These are phyloP conservation scores for Leptodactylus fuscus DNA, from an alignment of 2,113 vertebrate genomes.

Conservation along the genomic window DNA sequence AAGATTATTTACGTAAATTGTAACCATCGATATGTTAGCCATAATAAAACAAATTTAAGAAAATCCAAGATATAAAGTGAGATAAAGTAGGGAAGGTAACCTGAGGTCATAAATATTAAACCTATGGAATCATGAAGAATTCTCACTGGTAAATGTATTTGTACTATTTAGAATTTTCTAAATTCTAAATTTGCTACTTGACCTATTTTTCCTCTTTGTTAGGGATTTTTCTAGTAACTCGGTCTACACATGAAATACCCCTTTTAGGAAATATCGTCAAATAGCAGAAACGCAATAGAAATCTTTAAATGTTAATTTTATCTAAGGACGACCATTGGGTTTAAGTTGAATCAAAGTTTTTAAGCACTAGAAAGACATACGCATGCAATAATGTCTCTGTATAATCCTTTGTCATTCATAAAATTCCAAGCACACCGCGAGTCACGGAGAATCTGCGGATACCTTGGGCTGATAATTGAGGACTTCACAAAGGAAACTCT, in stretches of 20 bases:
- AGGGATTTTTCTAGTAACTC: not conserved
- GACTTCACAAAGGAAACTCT: not conserved
- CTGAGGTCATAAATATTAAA: too few species aligned
- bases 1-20: too few species aligned
- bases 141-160: too few species aligned
- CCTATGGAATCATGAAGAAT: too few species aligned
- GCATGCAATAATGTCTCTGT: not conserved
- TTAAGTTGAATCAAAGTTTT: not conserved
- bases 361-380: not conserved
- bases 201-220: not conserved
- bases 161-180: too few species aligned
- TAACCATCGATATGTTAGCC: too few species aligned
- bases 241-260: not conserved
- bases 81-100: too few species aligned
- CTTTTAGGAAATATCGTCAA: not conserved
- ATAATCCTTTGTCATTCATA: slow-evolving; percentile 16
- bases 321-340: not conserved
- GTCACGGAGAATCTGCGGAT: not conserved
- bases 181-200: too few species aligned
- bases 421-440: not conserved
- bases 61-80: too few species aligned
- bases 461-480: not conserved
- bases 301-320: not conserved
- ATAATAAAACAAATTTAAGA: too few species aligned
- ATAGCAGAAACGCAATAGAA: not conserved